Conservation (phyloP, 2,888 invertebrate genomes). For the Meghimatium bilineatum region DNA sequence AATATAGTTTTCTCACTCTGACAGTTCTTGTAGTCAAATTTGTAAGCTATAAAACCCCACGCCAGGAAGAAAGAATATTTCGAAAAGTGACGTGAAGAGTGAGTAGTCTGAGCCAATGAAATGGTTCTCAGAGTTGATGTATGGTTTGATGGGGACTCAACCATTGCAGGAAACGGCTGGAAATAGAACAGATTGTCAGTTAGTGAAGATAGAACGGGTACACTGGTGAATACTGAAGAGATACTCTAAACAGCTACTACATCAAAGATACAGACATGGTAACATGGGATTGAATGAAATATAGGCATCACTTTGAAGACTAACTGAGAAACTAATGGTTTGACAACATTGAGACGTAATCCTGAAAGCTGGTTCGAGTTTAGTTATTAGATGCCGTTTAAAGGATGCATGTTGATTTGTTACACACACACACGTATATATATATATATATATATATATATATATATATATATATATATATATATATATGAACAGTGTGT, state of each 20-base stretch:
- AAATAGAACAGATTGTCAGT: background rate
- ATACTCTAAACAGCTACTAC: background rate
- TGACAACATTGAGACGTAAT: background rate
- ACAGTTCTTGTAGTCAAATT: too few species aligned
- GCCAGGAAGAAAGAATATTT: background rate
- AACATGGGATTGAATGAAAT: background rate
- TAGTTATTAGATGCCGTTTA: too few species aligned
- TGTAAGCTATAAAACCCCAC: too few species aligned
- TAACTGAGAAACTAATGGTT: background rate
- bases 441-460: too few species aligned
- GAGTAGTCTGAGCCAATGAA: background rate
- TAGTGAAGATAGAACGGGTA: too few species aligned
- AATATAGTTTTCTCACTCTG: too few species aligned
- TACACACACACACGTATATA: too few species aligned
- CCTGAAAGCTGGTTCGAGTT: too few species aligned
- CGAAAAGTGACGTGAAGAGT: background rate
- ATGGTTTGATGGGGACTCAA: background rate
- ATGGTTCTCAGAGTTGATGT: background rate
- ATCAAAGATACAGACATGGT: background rate
- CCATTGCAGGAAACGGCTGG: background rate
- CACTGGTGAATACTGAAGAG: background rate
- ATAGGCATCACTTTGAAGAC: background rate
- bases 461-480: too few species aligned
- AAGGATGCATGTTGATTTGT: too few species aligned
- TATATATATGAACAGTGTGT: too few species aligned